These are phyloP conservation scores for Drosophila setosimentum DNA, from an alignment of 2,888 invertebrate genomes.

Conservation along the genomic window DNA sequence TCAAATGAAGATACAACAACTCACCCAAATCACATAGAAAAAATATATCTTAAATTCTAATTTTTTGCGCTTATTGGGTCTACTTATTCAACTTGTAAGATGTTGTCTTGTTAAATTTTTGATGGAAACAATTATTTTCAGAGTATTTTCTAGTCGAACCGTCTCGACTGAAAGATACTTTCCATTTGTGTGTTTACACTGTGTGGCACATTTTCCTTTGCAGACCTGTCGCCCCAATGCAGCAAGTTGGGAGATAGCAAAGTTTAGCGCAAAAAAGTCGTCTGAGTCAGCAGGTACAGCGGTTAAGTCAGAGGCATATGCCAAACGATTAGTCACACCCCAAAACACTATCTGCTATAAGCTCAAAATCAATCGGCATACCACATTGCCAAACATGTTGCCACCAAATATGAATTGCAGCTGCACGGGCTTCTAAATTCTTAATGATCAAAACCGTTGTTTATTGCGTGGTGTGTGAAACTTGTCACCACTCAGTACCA, in stretches of 20 bases:
- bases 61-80: neutral
- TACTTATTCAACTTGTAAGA: neutral
- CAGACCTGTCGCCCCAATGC: constrained; percentile 39
- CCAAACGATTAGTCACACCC: constrained; percentile 62
- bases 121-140: too few species aligned
- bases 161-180: neutral
- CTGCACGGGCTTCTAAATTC: constrained; percentile 37
- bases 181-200: constrained; percentile 15
- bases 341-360: constrained; percentile 24
- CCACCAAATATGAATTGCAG: constrained; percentile 36
- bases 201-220: constrained; percentile 8
- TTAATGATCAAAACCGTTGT: constrained; percentile 53
- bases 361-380: constrained; percentile 26
- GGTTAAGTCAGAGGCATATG: constrained; percentile 25
- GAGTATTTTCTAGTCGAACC: neutral
- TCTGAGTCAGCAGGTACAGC: constrained; percentile 55
- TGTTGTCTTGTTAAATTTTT: too few species aligned
- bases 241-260: constrained; percentile 35
- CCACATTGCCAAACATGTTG: constrained; percentile 50
- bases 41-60: too few species aligned
- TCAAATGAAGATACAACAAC: neutral
- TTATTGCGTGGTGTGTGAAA: constrained; percentile 20
- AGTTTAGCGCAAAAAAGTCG: constrained; percentile 19
- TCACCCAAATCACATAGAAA: neutral
- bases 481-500: constrained; percentile 62